Conservation (phyloP, 2,113 vertebrate species). For the Arvicanthis niloticus region DNA sequence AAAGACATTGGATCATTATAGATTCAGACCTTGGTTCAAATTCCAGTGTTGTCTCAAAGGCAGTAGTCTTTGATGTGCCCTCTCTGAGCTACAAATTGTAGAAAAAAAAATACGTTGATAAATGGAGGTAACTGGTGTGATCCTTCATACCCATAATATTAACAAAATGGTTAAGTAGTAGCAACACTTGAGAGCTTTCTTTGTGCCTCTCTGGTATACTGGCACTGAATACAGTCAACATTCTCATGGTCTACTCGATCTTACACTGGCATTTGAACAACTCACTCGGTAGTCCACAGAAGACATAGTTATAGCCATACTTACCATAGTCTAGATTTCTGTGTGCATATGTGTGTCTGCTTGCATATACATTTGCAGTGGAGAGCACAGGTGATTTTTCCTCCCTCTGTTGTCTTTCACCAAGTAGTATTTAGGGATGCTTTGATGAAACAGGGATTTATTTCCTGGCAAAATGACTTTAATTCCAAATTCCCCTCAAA, state of each 20-base stretch:
- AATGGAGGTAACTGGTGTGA: background rate
- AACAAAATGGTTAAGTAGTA: background rate
- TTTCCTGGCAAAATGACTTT: background rate
- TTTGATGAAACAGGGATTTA: background rate
- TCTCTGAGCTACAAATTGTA: background rate
- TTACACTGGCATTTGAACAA: background rate
- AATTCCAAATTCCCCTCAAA: background rate
- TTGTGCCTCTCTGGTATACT: background rate
- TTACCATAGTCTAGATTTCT: background rate
- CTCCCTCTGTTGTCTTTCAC: background rate
- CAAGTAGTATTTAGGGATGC: background rate
- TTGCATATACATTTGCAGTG: accelerated
- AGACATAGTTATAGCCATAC: too few relatives aligned
- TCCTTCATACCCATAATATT: background rate
- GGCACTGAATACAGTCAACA: background rate
- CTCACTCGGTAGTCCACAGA: background rate
- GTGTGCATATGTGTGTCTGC: background rate
- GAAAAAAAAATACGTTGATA: background rate
- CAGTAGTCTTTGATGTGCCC: background rate
- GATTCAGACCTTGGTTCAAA: background rate
- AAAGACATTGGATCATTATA: constrained; percentile 9
- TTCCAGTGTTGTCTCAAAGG: background rate
- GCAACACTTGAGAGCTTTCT: background rate
- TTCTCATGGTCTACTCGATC: background rate
- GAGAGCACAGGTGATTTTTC: background rate